A percentile compares a stretch with the other conserved stretches of the same genome.
Conservation (phyloP, 2,797 vertebrate genomes). For the Artibeus lituratus region DNA sequence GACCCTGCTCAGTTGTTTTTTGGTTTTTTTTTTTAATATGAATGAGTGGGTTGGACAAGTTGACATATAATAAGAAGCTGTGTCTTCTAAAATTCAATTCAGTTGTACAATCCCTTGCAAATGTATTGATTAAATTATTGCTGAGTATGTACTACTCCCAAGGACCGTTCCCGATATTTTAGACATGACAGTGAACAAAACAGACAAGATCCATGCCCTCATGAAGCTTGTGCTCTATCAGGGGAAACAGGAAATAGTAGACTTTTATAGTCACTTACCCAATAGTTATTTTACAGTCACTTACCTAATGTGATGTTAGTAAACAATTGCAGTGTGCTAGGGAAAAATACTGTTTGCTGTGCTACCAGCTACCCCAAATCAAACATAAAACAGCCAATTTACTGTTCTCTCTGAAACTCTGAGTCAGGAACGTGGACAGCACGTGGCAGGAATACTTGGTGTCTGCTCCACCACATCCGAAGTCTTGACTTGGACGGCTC, state of each 20-base stretch:
- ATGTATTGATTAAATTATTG: conserved; percentile 17
- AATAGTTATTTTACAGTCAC: not conserved
- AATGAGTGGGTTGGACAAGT: conserved; percentile 24
- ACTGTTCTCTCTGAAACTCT: not conserved
- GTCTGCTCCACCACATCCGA: not conserved
- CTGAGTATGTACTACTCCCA: not conserved
- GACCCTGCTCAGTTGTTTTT: not conserved
- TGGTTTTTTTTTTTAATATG: not conserved
- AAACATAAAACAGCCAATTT: not conserved
- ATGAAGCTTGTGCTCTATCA: not conserved
- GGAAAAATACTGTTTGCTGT: not conserved
- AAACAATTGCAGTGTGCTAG: not conserved
- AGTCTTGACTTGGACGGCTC: not conserved
- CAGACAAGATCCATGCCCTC: not conserved
- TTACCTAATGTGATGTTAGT: not conserved
- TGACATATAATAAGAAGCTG: conserved; percentile 18
- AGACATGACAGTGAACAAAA: not conserved
- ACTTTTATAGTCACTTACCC: not conserved
- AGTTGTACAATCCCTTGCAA: not conserved
- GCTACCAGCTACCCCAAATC: not conserved
- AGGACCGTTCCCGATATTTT: not conserved
- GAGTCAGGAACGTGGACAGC: not conserved
- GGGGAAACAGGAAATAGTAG: not conserved
- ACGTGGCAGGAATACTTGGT: not conserved
- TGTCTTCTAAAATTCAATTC: not conserved